phyloP scores from a whole-genome alignment of 2,888 invertebrate species.

The Heliconius charithonia region DNA sequence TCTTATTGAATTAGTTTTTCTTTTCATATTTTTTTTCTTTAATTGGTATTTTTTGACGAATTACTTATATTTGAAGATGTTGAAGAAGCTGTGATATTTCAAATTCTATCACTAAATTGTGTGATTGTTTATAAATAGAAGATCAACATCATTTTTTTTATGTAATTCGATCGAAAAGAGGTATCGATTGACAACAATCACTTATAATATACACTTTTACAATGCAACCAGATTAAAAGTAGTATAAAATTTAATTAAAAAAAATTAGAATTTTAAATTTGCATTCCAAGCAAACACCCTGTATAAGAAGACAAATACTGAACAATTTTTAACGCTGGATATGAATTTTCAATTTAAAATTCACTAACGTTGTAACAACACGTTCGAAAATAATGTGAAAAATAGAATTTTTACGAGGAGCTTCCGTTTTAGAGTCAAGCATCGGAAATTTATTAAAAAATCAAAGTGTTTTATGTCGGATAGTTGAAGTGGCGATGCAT shows the following conservation, averaged over 20 bases:
- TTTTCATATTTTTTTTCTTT: no score
- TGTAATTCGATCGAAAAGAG: no score
- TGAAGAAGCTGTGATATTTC: no score
- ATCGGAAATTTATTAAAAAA: slow-evolving; percentile 20
- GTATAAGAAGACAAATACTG: slow-evolving; percentile 14
- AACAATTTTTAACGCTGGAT: slow-evolving; percentile 11
- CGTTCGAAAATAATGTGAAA: slow-evolving; percentile 8
- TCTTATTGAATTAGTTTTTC: no score
- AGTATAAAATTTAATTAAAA: background rate
- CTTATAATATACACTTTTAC: background rate
- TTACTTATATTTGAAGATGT: no score
- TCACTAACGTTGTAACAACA: slow-evolving; percentile 21
- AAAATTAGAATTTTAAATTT: background rate
- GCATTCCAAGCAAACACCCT: background rate
- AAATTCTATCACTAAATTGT: no score
- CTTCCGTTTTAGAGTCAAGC: slow-evolving; percentile 20
- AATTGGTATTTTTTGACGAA: no score
- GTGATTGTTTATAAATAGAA: no score
- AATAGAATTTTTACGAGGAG: slow-evolving; percentile 20
- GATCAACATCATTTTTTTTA: no score
- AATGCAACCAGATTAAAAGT: background rate
- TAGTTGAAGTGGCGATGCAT: background rate
- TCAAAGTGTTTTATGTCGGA: slow-evolving; percentile 3
- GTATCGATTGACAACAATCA: background rate
- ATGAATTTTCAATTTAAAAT: slow-evolving; percentile 20